Evolutionary conservation across 2,797 vertebrate genomes (phyloP), one percentile per base, ranked within the genome.

Genomic region (Platyrinchus mystaceus): DNA sequence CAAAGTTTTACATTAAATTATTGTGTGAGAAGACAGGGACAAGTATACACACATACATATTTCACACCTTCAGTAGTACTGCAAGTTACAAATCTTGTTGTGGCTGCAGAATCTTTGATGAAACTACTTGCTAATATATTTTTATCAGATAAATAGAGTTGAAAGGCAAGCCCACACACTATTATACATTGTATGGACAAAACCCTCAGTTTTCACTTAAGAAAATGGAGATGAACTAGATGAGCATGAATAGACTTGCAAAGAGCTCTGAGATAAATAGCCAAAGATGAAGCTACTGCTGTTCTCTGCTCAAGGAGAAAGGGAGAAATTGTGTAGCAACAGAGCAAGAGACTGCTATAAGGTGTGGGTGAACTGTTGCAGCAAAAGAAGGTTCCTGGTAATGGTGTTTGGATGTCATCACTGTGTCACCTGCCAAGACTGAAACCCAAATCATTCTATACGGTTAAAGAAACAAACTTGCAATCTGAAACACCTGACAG

Each of bases 1-100:
- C 86, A 82, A 96, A 97, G 92, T 93, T 97, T 97, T 81, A 95
- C 86, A 89, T 94, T 96, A 97, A 97, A 96, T 97, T 83, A 96
- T 91, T 95, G 73, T 70, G 60, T 92, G 87, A 94, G 92, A 94
- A 95, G 91, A 97, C 82, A 84, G 66, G 60, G 91, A 97, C 93
- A 94, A 96, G 91, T 93, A 78, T n/a, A 59, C 9, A 56, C 47
- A 80, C 24, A 68, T 3, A n/a, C 8, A 37, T 3, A 7, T 84
- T 87, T 87, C 79, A 62, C 92, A 94, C 85, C 91, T 96, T 95
- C 94, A 95, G 79, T 89, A 93, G 91, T 94, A 96, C 93, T 94
- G 71, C 78, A 90, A 90, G 95, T 88, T 93, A 93, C 93, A 97
- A 97, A 97, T 97, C 95, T 95, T 94, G 60, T 68, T 91, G 94